phyloP scores from a whole-genome alignment of 2,113 vertebrate genomes.

The Microtus oregoni region DNA sequence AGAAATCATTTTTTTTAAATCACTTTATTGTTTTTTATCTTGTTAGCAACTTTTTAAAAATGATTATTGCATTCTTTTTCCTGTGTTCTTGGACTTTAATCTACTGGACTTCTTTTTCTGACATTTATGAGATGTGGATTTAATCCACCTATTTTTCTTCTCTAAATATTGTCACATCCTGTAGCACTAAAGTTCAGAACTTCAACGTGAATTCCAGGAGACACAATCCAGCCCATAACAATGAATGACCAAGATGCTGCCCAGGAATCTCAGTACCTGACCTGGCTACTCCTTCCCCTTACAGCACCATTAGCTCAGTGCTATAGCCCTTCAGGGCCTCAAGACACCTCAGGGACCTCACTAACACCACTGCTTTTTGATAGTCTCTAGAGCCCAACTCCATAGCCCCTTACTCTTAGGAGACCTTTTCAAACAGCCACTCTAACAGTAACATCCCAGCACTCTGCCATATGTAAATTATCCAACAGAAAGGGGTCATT shows the following conservation, averaged over 20 bases:
- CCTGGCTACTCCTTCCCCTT: background rate
- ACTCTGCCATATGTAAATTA: background rate
- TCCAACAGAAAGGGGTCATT: background rate
- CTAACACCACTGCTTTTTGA: background rate
- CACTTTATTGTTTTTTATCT: background rate
- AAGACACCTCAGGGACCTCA: background rate
- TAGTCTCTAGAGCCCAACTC: background rate
- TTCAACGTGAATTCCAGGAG: background rate
- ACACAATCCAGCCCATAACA: background rate
- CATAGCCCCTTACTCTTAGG: background rate
- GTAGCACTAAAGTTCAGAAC: background rate
- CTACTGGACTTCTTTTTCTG: background rate
- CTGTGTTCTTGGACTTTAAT: background rate
- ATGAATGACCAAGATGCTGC: background rate
- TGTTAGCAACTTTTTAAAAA: background rate
- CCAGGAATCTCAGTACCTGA: background rate
- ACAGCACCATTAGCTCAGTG: background rate
- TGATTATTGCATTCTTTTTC: background rate
- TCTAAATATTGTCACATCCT: background rate
- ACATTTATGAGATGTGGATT: background rate
- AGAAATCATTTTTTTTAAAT: background rate
- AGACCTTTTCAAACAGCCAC: background rate
- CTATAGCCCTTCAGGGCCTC: background rate
- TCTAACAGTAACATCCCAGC: background rate
- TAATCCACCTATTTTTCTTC: background rate